Percentiles rank a stretch among this genome's conserved stretches.
phyloP scores from a whole-genome alignment of 2,113 vertebrate species.

The Rhinolophus sinicus region DNA sequence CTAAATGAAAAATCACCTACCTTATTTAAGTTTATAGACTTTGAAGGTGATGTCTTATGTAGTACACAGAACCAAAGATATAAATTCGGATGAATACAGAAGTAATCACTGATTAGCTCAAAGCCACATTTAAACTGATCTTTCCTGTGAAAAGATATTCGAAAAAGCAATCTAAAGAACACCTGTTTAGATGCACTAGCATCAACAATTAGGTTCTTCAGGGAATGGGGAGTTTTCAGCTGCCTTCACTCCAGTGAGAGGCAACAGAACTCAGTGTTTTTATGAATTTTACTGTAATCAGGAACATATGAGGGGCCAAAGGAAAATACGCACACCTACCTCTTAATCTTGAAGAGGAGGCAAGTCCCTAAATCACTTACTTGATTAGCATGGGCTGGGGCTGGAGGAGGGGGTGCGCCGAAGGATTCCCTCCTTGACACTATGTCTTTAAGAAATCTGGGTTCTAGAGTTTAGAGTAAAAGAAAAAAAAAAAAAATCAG shows the following conservation, averaged over 20 bases:
- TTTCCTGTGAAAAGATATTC: conserved; percentile 58
- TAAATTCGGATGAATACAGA: conserved; percentile 59
- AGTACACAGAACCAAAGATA: conserved; percentile 45
- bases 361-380: conserved; percentile 48
- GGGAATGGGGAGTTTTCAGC: conserved; percentile 46
- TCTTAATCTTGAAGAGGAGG: conserved; percentile 59
- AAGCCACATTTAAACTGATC: conserved; percentile 56
- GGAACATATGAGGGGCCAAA: conserved; percentile 63
- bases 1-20: conserved; percentile 63
- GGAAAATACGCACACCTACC: conserved; percentile 65
- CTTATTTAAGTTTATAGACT: conserved; percentile 47
- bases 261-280: conserved; percentile 68
- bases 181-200: conserved; percentile 33
- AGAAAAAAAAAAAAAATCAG: background rate
- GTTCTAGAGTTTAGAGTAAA: conserved; percentile 24
- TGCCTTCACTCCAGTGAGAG: conserved; percentile 52
- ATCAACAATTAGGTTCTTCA: background rate
- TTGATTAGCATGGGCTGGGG: conserved; percentile 45
- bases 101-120: conserved; percentile 69
- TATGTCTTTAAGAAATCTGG: conserved; percentile 28
- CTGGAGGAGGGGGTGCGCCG: background rate
- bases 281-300: conserved; percentile 63
- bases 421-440: conserved; percentile 29
- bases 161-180: conserved; percentile 68
- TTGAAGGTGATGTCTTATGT: conserved; percentile 41